Percentiles rank a stretch among this genome's conserved stretches.
Evolutionary conservation across 2,797 vertebrate species (phyloP).

Genomic region (Silurus aristotelis): DNA sequence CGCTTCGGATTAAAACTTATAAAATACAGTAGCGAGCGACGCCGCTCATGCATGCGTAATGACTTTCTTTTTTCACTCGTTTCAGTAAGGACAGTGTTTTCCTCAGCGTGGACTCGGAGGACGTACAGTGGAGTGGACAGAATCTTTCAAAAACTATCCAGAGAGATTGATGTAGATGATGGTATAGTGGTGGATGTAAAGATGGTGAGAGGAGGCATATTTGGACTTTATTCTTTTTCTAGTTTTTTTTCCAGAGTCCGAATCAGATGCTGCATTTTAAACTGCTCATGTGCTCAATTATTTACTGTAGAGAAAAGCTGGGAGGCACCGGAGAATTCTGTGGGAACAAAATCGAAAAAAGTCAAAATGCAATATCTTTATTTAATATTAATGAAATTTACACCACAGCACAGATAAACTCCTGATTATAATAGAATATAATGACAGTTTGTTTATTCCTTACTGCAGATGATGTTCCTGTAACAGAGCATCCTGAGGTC

Average conservation of each 20-base stretch:
- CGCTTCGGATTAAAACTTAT: conserved; percentile 32
- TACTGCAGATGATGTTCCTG: background rate
- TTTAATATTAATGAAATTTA: background rate
- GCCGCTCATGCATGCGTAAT: conserved; percentile 9
- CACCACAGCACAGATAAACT: background rate
- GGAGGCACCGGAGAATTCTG: background rate
- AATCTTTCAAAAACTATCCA: background rate
- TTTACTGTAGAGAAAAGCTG: too few species aligned
- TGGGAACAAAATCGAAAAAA: background rate
- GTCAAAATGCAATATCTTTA: too few species aligned
- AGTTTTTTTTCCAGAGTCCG: too few species aligned
- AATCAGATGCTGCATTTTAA: too few species aligned
- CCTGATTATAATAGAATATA: background rate
- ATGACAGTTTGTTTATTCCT: background rate
- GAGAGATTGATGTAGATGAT: background rate
- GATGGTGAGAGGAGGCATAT: background rate
- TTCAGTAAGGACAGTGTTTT: background rate
- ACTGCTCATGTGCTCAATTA: too few species aligned
- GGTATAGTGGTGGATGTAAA: too few species aligned
- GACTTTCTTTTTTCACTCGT: background rate
- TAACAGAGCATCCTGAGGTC: background rate
- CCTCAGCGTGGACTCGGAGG: too few species aligned
- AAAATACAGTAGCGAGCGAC: conserved; percentile 29
- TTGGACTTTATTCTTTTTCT: background rate
- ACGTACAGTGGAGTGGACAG: too few species aligned